A percentile compares a stretch with the other conserved stretches of the same genome.
phyloP scores from a whole-genome alignment of 2,797 vertebrate species.

The Paguma larvata region DNA sequence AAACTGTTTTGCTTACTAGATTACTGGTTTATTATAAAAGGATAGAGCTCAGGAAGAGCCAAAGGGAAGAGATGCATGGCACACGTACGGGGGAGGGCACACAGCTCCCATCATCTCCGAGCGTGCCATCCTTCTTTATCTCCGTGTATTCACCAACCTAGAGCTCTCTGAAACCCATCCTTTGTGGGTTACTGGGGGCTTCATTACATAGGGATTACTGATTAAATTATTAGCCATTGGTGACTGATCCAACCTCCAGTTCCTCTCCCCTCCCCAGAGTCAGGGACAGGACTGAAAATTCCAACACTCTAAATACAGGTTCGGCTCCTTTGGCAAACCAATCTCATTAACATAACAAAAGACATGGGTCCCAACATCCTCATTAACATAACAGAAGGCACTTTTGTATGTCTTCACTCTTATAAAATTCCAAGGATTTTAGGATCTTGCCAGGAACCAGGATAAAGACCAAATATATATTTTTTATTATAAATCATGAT shows the following conservation, averaged over 20 bases:
- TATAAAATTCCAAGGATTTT: not conserved
- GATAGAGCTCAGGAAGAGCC: not conserved
- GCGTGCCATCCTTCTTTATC: accelerated
- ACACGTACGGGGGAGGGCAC: too few relatives aligned
- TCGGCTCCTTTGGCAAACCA: not conserved
- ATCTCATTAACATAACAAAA: not conserved
- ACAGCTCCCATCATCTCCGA: not conserved
- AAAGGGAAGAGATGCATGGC: not conserved
- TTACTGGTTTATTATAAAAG: not conserved
- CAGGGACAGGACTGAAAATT: not conserved
- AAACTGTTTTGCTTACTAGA: not conserved
- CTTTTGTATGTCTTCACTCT: not conserved
- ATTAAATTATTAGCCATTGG: not conserved
- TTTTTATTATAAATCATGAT: not conserved
- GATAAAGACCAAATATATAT: not conserved
- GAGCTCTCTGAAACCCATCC: not conserved
- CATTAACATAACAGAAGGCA: not conserved
- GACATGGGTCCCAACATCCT: not conserved
- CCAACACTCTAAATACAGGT: not conserved
- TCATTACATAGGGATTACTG: not conserved
- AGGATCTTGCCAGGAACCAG: not conserved
- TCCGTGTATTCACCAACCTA: not conserved
- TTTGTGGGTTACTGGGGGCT: not conserved
- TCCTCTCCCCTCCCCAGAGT: not conserved
- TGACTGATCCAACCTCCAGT: not conserved